A percentile compares a stretch with the other conserved stretches of the same genome.
These are phyloP conservation scores for Darevskia mixta DNA, from an alignment of 2,797 vertebrate species.

Conservation along the genomic window DNA sequence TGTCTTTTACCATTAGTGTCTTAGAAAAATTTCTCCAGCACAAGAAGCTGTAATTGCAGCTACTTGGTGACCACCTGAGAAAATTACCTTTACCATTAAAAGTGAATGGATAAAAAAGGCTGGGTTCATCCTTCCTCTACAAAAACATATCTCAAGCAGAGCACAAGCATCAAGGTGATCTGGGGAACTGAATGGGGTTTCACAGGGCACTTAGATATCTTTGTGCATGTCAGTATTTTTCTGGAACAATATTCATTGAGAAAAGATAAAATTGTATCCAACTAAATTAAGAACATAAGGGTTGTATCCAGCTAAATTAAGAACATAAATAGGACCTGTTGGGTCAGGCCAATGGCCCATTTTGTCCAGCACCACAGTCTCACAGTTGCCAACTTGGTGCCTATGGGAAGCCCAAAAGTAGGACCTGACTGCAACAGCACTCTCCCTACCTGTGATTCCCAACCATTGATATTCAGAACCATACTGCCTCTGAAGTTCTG, in stretches of 20 bases:
- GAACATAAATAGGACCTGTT: no score
- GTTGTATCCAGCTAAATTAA: no score
- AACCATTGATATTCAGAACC: no score
- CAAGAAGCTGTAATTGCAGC: constrained; percentile 64
- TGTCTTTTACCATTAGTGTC: constrained; percentile 54
- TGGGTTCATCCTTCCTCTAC: constrained; percentile 21
- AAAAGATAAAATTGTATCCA: background rate
- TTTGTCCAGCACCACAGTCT: no score
- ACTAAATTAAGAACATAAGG: no score
- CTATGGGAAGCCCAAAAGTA: no score
- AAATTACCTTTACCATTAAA: constrained; percentile 68
- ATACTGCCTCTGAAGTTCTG: no score
- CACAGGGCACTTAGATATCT: constrained; percentile 24
- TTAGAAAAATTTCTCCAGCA: constrained; percentile 55
- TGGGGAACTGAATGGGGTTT: constrained; percentile 41
- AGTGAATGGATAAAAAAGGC: constrained; percentile 40
- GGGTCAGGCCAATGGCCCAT: no score
- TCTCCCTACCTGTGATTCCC: no score
- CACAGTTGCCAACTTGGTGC: no score
- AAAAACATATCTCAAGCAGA: constrained; percentile 3
- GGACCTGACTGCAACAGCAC: no score
- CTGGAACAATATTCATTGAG: background rate
- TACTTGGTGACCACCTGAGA: constrained; percentile 63
- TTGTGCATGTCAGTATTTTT: constrained; percentile 1
- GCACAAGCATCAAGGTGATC: constrained; percentile 28